Evolutionary conservation across 1,140 invertebrate genomes (phyloP).

Genomic region (Cryptotermes secundus): DNA sequence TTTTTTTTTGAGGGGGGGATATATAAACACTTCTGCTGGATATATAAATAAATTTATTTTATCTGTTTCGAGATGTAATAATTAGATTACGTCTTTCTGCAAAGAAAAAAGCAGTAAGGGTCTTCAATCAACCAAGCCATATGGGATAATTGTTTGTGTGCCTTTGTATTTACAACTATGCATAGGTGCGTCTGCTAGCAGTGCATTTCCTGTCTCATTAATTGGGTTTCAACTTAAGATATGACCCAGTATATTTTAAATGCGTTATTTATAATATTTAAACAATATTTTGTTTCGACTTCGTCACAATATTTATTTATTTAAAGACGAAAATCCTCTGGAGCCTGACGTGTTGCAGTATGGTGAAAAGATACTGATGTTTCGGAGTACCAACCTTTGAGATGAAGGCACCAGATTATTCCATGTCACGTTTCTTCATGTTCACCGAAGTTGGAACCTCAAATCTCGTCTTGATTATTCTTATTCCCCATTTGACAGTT

Average conservation of each 20-base stretch:
- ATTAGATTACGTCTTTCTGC: background rate
- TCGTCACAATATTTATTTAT: background rate
- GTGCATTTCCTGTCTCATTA: background rate
- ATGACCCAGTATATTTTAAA: background rate
- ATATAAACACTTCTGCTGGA: background rate
- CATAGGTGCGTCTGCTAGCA: background rate
- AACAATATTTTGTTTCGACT: background rate
- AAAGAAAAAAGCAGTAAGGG: background rate
- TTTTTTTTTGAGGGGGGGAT: background rate
- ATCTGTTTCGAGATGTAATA: background rate
- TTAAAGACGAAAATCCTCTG: too few relatives aligned
- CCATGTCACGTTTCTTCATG: too few relatives aligned
- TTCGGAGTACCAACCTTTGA: too few relatives aligned
- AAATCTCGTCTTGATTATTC: too few relatives aligned
- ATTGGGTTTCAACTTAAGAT: background rate
- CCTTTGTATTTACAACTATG: background rate
- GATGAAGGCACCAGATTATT: too few relatives aligned
- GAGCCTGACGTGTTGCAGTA: too few relatives aligned
- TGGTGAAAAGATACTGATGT: too few relatives aligned
- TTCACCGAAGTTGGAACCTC: too few relatives aligned
- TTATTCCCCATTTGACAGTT: too few relatives aligned
- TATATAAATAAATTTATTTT: background rate
- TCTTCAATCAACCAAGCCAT: background rate
- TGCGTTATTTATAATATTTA: background rate
- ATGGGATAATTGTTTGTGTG: background rate